Percentiles rank a stretch among this genome's conserved stretches.
These are phyloP conservation scores for Delia radicum DNA, from an alignment of 1,140 invertebrate genomes.

Conservation along the genomic window DNA sequence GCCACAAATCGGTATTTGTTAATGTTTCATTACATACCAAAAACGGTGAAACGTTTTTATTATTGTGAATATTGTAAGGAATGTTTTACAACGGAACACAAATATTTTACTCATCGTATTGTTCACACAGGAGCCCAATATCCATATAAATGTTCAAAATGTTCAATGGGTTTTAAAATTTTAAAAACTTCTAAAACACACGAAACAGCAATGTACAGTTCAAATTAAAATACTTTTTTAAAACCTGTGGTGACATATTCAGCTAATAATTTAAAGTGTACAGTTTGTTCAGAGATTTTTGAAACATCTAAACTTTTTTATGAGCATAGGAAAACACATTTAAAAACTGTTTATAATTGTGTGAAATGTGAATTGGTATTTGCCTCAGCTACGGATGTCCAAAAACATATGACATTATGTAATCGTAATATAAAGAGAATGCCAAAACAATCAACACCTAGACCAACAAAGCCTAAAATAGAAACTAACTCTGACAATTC, in stretches of 20 bases:
- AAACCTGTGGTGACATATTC: neutral
- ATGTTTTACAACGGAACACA: neutral
- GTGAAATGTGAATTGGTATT: neutral
- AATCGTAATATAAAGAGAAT: neutral
- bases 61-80: conserved; percentile 27
- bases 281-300: neutral
- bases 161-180: neutral
- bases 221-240: neutral
- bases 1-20: neutral
- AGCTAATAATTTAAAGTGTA: neutral
- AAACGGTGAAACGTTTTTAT: conserved; percentile 24
- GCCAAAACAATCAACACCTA: neutral
- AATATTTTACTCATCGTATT: conserved; percentile 25
- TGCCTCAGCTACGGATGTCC: neutral
- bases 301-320: neutral
- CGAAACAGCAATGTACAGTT: neutral
- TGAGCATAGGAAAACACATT: conserved; percentile 4
- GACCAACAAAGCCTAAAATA: neutral
- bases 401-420: conserved; percentile 2
- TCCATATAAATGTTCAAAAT: neutral
- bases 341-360: conserved; percentile 12
- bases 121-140: neutral
- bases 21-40: conserved; percentile 38
- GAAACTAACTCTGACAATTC: neutral
- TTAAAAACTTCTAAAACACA: neutral